phyloP scores from a whole-genome alignment of 53 echinoderm and acorn worm species.

The Temnopleurus reevesii region DNA sequence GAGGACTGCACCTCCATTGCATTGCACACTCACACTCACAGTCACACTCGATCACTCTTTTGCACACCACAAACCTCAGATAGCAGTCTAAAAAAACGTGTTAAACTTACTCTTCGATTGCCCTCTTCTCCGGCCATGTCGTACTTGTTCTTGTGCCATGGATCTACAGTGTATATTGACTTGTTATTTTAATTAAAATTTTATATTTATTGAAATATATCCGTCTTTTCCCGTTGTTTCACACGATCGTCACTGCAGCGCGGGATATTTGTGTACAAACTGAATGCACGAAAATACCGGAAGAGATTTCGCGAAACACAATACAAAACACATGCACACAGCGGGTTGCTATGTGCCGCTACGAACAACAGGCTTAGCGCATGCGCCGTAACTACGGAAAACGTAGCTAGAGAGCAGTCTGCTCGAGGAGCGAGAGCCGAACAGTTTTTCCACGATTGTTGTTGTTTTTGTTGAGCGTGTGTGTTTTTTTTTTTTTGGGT shows the following conservation, averaged over 20 bases:
- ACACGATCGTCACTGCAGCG: neutral
- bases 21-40: too few relatives aligned
- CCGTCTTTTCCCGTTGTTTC: neutral
- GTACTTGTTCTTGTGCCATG: slow-evolving; percentile 79
- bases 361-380: neutral
- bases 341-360: slow-evolving; percentile 26
- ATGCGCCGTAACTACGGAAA: slow-evolving; percentile 20
- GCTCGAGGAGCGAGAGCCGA: too few relatives aligned
- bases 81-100: too few relatives aligned
- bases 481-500: too few relatives aligned
- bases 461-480: too few relatives aligned
- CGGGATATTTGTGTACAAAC: neutral
- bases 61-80: too few relatives aligned
- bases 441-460: too few relatives aligned
- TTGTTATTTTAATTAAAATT: neutral
- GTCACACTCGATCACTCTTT: too few relatives aligned
- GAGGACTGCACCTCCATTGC: too few relatives aligned
- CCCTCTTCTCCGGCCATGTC: slow-evolving; percentile 87
- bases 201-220: neutral
- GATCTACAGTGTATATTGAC: neutral
- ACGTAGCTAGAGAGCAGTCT: too few relatives aligned
- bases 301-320: neutral
- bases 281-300: neutral
- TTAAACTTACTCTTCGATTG: slow-evolving; percentile 81
- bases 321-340: neutral